phyloP scores from a whole-genome alignment of 2,888 invertebrate genomes.

The Magallana nippona region DNA sequence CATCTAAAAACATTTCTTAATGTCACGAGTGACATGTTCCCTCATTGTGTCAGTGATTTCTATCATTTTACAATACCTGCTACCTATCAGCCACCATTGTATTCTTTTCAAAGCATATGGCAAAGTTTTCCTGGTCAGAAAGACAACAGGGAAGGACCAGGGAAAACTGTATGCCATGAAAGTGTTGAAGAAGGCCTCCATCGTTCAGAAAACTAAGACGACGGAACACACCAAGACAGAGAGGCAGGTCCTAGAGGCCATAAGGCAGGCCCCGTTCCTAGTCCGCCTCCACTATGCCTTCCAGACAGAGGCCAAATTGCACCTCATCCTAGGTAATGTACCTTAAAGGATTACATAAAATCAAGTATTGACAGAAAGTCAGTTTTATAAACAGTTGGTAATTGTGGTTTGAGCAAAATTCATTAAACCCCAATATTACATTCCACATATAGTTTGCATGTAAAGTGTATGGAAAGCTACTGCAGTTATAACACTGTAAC shows the following conservation, averaged over 20 bases:
- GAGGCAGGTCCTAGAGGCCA: conserved; percentile 96
- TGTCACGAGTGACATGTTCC: too few species aligned
- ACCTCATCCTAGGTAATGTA: conserved; percentile 92
- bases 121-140: conserved; percentile 96
- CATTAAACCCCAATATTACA: too few species aligned
- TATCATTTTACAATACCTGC: too few species aligned
- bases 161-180: conserved; percentile 98
- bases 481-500: too few species aligned
- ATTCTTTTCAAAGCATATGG: conserved; percentile 77
- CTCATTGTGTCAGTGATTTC: too few species aligned
- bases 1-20: too few species aligned
- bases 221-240: conserved; percentile 97
- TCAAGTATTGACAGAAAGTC: too few species aligned
- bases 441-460: too few species aligned
- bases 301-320: conserved; percentile 97
- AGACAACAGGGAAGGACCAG: conserved; percentile 90
- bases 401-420: too few species aligned
- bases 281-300: conserved; percentile 99
- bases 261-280: conserved; percentile 95
- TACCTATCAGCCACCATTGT: too few species aligned
- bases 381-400: too few species aligned
- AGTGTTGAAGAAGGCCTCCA: conserved; percentile 96
- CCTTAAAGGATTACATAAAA: background rate
- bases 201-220: conserved; percentile 85
- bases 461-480: too few species aligned